Evolutionary conservation across 2,797 vertebrate species (phyloP), one percentile per base, ranked within the genome.

Genomic region (Kryptopterus vitreolus): DNA sequence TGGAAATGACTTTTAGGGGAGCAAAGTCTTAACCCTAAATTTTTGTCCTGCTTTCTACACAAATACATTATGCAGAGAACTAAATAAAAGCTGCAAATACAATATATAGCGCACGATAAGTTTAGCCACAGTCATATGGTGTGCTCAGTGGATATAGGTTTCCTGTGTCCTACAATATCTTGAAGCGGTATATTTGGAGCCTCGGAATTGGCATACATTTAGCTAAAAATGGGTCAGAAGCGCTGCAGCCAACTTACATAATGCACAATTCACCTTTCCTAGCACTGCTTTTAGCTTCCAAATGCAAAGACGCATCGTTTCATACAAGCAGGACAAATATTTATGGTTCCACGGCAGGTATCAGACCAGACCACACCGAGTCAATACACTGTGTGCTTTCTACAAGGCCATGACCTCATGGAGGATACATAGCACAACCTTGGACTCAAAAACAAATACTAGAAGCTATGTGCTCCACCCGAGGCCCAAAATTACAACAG

Each of bases 151-250:
- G 24, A 35, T 57, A 24, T 65, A 58, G 7, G 35, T 22, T 55
- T 43, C 33, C 53, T 22, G 53, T 12, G 24, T 65, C 22, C 31
- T 46, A 68, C 11, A 53, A 26, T 31, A 50, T 46, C 38, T 48
- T 20, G 57, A 55, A n/a, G n/a, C n/a, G 1, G 3, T 38, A 18
- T 31, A 6, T 75, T 22, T 13, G 20, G 12, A 71, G 5, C 16
- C 24, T 9, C 72, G 62, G 6, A 76, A 83, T 9, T 5, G 57
- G 12, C 61, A 31, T 38, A 50, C 53, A 59, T 58, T n/a, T 6
- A 20, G 43, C 59, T 18, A 3, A 80, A 83, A 80, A 38, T 53
- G 75, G 80, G 71, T 65, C 80, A 82, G 48, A 35, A 8, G 20
- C n/a, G 38, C 57, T 50, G 68, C 61, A 33, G n/a, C 24, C 43